These are phyloP conservation scores for Diarsia brunnea DNA, from an alignment of 2,888 invertebrate species.

Conservation along the genomic window DNA sequence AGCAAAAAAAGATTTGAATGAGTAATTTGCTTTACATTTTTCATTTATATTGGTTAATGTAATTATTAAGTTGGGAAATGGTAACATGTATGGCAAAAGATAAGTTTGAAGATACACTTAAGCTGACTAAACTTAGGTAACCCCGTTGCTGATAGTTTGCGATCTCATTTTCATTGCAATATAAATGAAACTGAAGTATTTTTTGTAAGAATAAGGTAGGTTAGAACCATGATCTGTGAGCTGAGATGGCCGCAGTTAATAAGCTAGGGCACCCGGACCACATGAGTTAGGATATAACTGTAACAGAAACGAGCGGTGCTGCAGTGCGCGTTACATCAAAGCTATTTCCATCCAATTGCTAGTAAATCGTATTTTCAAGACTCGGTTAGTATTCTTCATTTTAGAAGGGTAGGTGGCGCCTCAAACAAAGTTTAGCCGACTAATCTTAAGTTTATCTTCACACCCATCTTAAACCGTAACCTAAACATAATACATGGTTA, in stretches of 20 bases:
- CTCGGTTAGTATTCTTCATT: background rate
- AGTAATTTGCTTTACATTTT: background rate
- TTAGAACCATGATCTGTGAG: background rate
- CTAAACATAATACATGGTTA: too few species aligned
- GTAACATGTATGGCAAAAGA: background rate
- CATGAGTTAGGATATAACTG: background rate
- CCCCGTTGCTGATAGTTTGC: background rate
- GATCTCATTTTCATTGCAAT: background rate
- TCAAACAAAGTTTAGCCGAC: background rate
- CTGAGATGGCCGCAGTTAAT: background rate
- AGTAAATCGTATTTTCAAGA: background rate
- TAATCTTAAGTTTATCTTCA: background rate
- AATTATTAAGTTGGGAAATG: background rate
- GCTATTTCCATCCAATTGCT: background rate
- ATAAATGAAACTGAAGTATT: background rate
- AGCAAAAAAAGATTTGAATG: background rate
- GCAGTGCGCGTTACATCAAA: background rate
- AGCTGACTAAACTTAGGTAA: background rate
- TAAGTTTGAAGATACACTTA: background rate
- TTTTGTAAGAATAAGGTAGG: background rate
- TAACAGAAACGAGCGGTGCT: background rate
- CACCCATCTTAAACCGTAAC: too few species aligned
- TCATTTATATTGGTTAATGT: background rate
- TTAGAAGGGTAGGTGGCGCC: background rate
- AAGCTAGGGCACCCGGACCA: background rate